These are phyloP conservation scores for Poeciliopsis prolifica DNA, from an alignment of 2,113 vertebrate genomes.

Conservation along the genomic window DNA sequence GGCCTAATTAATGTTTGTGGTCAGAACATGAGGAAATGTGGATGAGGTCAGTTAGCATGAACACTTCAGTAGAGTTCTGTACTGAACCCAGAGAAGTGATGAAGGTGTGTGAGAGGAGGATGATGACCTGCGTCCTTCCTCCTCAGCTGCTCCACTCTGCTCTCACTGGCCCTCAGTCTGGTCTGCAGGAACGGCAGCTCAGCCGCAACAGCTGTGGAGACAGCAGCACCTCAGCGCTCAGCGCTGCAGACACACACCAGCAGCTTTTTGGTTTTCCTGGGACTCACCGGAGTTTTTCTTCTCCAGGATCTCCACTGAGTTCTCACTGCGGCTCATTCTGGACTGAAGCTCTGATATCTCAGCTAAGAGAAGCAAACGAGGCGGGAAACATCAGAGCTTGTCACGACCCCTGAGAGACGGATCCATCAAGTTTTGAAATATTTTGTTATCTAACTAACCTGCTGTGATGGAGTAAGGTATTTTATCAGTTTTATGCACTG, in stretches of 20 bases:
- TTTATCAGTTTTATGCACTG: no score
- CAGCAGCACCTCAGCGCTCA: neutral
- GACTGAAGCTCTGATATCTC: slow-evolving; percentile 5
- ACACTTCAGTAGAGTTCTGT: no score
- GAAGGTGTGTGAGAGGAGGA: neutral
- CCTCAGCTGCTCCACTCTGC: slow-evolving; percentile 58
- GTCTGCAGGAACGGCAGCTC: slow-evolving; percentile 62
- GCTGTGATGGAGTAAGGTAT: no score
- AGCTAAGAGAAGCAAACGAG: neutral
- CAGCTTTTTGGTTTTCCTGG: neutral
- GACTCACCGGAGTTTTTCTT: slow-evolving; percentile 50
- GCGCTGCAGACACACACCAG: neutral
- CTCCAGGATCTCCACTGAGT: slow-evolving; percentile 19
- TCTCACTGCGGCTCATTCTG: slow-evolving; percentile 45
- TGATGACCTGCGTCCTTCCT: slow-evolving; percentile 61
- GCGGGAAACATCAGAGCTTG: neutral
- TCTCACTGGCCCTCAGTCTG: slow-evolving; percentile 63
- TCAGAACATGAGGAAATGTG: neutral
- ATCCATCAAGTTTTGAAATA: no score
- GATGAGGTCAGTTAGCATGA: neutral
- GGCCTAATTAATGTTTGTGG: neutral
- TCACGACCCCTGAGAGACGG: no score
- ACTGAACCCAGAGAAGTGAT: neutral
- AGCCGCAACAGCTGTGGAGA: slow-evolving; percentile 22
- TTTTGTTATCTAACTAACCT: no score